Evolutionary conservation across 2,797 vertebrate genomes (phyloP).

Genomic region (Cossypha dichroa): DNA sequence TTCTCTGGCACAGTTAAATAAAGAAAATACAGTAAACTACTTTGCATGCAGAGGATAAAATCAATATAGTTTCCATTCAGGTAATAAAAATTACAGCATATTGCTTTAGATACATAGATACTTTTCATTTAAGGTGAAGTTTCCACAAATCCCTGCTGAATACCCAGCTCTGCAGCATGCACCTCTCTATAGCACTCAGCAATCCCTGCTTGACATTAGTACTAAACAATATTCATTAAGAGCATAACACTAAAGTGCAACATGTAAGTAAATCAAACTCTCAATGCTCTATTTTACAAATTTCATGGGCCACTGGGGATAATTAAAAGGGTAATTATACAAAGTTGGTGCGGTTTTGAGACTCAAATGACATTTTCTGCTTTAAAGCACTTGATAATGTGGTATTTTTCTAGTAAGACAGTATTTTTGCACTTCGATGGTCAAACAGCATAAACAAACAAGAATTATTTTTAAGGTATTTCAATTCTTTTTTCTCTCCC

Average conservation of each 20-base stretch:
- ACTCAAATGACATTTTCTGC: slow-evolving; percentile 86
- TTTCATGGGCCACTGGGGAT: slow-evolving; percentile 86
- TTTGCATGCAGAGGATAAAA: slow-evolving; percentile 19
- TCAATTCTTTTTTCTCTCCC: neutral
- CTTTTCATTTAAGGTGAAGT: neutral
- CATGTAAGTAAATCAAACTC: slow-evolving; percentile 84
- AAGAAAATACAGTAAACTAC: slow-evolving; percentile 6
- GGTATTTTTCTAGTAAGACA: slow-evolving; percentile 67
- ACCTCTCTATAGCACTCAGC: slow-evolving; percentile 61
- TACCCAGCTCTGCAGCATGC: neutral
- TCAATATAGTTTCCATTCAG: slow-evolving; percentile 4
- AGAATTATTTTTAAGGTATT: slow-evolving; percentile 58
- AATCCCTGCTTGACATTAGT: slow-evolving; percentile 70
- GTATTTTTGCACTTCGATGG: slow-evolving; percentile 66
- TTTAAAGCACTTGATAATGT: slow-evolving; percentile 80
- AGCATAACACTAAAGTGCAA: slow-evolving; percentile 79
- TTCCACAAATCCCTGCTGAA: slow-evolving; percentile 22
- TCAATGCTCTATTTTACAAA: slow-evolving; percentile 83
- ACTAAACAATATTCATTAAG: slow-evolving; percentile 83
- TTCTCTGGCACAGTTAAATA: neutral
- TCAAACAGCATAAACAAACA: slow-evolving; percentile 73
- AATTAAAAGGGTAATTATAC: slow-evolving; percentile 87
- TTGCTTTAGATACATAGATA: neutral
- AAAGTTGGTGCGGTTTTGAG: slow-evolving; percentile 83
- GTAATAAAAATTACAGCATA: slow-evolving; percentile 5